A percentile compares a stretch with the other conserved stretches of the same genome.
phyloP scores from a whole-genome alignment of 2,888 invertebrate species.

The Microctonus aethiopoides region DNA sequence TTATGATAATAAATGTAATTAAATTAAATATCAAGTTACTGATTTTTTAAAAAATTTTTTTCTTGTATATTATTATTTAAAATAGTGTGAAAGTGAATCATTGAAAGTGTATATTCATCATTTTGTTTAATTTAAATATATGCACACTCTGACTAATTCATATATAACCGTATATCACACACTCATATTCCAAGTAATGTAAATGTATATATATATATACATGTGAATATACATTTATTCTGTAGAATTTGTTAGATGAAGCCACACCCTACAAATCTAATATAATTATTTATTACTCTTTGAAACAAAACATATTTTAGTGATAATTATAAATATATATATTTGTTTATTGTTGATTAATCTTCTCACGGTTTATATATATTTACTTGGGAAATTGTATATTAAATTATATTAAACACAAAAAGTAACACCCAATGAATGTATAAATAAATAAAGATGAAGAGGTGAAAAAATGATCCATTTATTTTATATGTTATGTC shows the following conservation, averaged over 20 bases:
- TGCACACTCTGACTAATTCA: conserved; percentile 6
- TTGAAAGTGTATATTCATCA: neutral
- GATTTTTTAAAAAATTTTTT: neutral
- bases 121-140: conserved; percentile 19
- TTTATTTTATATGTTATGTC: neutral
- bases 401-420: neutral
- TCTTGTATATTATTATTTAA: neutral
- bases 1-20: neutral
- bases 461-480: neutral
- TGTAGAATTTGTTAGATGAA: neutral
- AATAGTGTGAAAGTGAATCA: conserved; percentile 5
- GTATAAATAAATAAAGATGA: neutral
- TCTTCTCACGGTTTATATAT: neutral
- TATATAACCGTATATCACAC: conserved; percentile 4
- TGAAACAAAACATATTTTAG: too few species aligned
- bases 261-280: neutral
- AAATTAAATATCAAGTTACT: neutral
- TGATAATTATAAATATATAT: too few species aligned
- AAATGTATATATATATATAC: neutral
- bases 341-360: too few species aligned
- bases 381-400: too few species aligned
- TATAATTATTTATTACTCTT: too few species aligned
- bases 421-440: neutral
- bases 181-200: neutral
- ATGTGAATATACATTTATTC: too few species aligned